These are phyloP conservation scores for Mylabris phalerata DNA, from an alignment of 1,140 invertebrate genomes.

Conservation along the genomic window DNA sequence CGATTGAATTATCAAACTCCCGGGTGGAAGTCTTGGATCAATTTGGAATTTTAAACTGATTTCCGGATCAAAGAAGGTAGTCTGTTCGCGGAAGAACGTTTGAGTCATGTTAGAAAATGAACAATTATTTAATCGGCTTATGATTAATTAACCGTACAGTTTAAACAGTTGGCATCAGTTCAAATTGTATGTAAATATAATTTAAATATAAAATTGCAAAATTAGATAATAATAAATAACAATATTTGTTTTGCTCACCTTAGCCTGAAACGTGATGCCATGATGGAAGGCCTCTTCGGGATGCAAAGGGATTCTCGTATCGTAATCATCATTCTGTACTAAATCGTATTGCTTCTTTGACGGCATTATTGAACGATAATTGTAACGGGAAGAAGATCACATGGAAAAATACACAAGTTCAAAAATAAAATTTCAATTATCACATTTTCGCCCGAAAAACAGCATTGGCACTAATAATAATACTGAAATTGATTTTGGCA, in stretches of 20 bases:
- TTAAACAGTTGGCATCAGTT: background rate
- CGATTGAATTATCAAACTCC: no score
- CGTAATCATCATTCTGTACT: constrained; percentile 91
- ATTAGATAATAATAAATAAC: background rate
- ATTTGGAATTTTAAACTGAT: no score
- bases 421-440: no score
- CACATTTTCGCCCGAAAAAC: no score
- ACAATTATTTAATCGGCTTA: background rate
- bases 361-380: constrained; percentile 51
- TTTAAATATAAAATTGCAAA: background rate
- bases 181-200: background rate
- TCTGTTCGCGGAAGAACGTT: no score
- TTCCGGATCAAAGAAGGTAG: no score
- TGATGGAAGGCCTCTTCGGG: constrained; percentile 94
- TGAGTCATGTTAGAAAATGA: background rate
- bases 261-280: constrained; percentile 94
- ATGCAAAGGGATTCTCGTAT: constrained; percentile 87
- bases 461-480: no score
- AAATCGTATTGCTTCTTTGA: constrained; percentile 88
- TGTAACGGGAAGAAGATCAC: no score
- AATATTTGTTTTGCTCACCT: constrained; percentile 56
- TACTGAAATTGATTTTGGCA: no score
- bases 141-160: background rate
- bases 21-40: no score
- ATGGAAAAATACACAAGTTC: no score